Base-by-base conservation (phyloP, 1,140 invertebrate genomes). In the Trichonephila clavipes region DNA sequence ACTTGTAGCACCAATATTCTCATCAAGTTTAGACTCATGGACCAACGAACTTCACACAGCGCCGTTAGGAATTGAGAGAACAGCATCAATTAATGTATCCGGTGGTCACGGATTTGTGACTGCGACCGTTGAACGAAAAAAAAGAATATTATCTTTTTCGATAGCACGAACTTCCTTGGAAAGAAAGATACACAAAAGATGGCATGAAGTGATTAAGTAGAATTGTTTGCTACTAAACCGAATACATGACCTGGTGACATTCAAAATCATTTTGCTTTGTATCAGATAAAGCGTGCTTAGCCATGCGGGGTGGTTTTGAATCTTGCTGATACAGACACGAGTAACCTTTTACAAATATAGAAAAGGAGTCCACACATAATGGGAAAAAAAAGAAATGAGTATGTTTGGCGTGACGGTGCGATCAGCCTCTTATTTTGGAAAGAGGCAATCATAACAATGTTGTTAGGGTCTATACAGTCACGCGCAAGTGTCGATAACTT, bases 51-150 rank as follows among this genome's bases (percentile, higher is more conserved):
- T 86, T 21, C 24, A 34, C 28, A 10, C 24, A 24, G 61, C 5
- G 18, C 40, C 24, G 24, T 61, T 44, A 64, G n/a, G 44, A 21
- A 16, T 40, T 28, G 66, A 6, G 24, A 21, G n/a, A 44, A 83
- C 24, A 83, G n/a, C 66, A 21, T 58, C 69, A 91, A 91, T 91
- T 91, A 91, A 83, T 28, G 77, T 77, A 91, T 91, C 89, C 89
- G 89, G 89, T 10, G 69, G 89, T 91, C 77, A 91, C 77, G 89
- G n/a, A 51, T 59, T 83, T 64, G 8, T 91, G 89, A 72, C 19
- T 82, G 19, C 59, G 89, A 91, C 89, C 89, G 89, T 91, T 91
- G n/a, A 58, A 40, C 61, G 28, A n/a, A 69, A 6, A 44, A 88
- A 12, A 51, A n/a, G n/a, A 34, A 7, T 28, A 24, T 28, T 72